Evolutionary conservation across 2,888 invertebrate genomes (phyloP).

Genomic region (Crematogaster levior): DNA sequence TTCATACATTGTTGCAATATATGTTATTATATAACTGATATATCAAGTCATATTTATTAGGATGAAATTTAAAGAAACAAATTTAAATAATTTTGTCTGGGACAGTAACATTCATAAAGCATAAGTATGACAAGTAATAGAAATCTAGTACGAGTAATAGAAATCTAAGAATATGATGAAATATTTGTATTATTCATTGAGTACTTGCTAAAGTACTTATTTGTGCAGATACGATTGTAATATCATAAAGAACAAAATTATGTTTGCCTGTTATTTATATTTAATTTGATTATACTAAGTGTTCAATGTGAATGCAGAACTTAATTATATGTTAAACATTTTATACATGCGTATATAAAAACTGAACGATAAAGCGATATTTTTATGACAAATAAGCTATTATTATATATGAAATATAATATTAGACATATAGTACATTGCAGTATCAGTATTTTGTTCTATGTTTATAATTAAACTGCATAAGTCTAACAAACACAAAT

Average conservation of each 20-base stretch:
- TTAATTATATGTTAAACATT: conserved; percentile 19
- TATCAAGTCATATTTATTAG: conserved; percentile 31
- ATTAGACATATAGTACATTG: conserved; percentile 28
- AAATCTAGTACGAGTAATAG: no score
- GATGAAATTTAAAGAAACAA: conserved; percentile 49
- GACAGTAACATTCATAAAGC: neutral
- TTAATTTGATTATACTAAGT: conserved; percentile 41
- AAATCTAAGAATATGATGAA: conserved; percentile 18
- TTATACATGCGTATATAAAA: conserved; percentile 32
- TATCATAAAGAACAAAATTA: conserved; percentile 19
- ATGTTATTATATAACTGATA: neutral
- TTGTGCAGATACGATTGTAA: conserved; percentile 16
- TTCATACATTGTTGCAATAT: conserved; percentile 3
- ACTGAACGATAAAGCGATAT: conserved; percentile 20
- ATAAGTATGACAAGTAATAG: neutral
- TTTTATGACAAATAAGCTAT: conserved; percentile 26
- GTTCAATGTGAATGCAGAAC: neutral
- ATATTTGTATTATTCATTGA: conserved; percentile 14
- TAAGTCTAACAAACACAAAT: conserved; percentile 14
- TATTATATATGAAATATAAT: conserved; percentile 52
- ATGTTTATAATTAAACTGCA: conserved; percentile 50
- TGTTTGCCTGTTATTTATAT: conserved; percentile 31
- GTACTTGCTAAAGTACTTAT: neutral
- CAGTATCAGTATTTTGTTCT: conserved; percentile 19
- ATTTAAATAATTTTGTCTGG: neutral